A percentile compares a stretch with the other conserved stretches of the same genome.
Conservation (phyloP, 2,797 vertebrate genomes). For the Dromococcyx pavoninus region DNA sequence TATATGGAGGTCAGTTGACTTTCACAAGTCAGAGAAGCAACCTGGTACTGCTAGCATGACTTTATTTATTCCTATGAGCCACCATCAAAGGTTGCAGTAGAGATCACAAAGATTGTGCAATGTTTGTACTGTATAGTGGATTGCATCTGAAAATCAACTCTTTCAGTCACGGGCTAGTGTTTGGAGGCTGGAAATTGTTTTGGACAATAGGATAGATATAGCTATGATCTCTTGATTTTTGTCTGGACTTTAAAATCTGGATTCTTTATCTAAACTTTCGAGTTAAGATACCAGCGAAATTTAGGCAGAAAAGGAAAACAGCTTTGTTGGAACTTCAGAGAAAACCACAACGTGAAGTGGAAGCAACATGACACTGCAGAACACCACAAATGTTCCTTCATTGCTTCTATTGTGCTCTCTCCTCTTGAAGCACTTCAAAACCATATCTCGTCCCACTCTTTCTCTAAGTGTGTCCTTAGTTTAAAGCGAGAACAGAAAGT, state of each 20-base stretch:
- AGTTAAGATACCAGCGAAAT: neutral
- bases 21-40: neutral
- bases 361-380: neutral
- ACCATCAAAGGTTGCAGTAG: neutral
- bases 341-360: neutral
- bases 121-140: neutral
- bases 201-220: neutral
- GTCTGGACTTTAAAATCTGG: neutral
- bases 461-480: neutral
- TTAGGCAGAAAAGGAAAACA: neutral
- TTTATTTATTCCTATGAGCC: neutral
- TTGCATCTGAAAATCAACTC: neutral
- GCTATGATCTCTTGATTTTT: neutral
- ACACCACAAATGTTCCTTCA: neutral
- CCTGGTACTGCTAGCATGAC: neutral
- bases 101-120: neutral
- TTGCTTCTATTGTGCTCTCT: neutral
- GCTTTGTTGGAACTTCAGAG: slow-evolving; percentile 13
- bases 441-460: neutral
- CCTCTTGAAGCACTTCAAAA: slow-evolving; percentile 11
- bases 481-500: neutral
- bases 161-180: neutral
- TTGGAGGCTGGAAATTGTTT: neutral
- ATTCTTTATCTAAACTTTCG: neutral
- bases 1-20: neutral